Percentiles rank a stretch among this genome's conserved stretches.
Evolutionary conservation across 2,888 invertebrate species (phyloP).

Genomic region (Tipula vernalis): DNA sequence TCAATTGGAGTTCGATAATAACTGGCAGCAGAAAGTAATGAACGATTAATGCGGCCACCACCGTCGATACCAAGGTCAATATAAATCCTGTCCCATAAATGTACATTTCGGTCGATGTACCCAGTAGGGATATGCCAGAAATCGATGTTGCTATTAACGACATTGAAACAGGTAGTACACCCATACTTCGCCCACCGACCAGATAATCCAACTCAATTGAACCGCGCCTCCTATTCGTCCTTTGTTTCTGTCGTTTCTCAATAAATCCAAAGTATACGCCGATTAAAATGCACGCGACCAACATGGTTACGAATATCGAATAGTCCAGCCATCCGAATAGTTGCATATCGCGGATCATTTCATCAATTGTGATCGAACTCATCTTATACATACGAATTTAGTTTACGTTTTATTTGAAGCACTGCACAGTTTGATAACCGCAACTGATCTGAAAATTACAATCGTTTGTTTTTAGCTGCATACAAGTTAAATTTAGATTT

Average conservation of each 20-base stretch:
- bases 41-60: slow-evolving; percentile 40
- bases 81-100: slow-evolving; percentile 63
- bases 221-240: neutral
- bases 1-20: slow-evolving; percentile 39
- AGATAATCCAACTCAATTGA: neutral
- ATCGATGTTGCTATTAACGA: neutral
- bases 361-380: neutral
- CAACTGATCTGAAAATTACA: neutral
- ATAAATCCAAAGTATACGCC: neutral
- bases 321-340: neutral
- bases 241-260: neutral
- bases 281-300: neutral
- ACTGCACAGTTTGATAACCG: neutral
- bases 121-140: slow-evolving; percentile 32
- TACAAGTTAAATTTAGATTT: neutral
- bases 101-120: slow-evolving; percentile 66
- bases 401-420: neutral
- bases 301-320: neutral
- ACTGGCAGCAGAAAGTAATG: slow-evolving; percentile 51
- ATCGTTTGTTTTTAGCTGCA: too few species aligned
- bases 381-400: neutral
- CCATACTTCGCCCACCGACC: neutral
- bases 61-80: slow-evolving; percentile 37
- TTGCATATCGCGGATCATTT: neutral
- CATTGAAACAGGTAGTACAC: neutral